Percentiles rank a stretch among this genome's conserved stretches.
These are phyloP conservation scores for Peromyscus polionotus DNA, from an alignment of 2,113 vertebrate species.

Conservation along the genomic window DNA sequence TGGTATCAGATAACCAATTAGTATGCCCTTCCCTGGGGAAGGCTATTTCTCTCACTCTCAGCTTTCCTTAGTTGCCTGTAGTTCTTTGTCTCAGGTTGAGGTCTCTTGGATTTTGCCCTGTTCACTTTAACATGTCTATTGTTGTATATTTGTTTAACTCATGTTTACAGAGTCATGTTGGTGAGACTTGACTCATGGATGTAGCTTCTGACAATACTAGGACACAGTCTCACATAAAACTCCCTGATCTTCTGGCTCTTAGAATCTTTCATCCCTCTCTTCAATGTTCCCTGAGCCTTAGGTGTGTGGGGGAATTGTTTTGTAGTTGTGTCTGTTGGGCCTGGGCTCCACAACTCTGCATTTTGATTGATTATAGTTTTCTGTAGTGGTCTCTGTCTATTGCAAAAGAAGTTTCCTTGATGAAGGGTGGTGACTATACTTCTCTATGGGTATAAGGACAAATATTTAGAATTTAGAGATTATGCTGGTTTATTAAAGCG, in stretches of 20 bases:
- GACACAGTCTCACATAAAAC: neutral
- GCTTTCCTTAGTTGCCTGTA: neutral
- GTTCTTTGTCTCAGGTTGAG: neutral
- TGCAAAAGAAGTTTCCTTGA: neutral
- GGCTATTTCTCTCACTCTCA: neutral
- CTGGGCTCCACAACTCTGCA: neutral
- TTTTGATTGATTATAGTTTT: neutral
- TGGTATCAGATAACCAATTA: neutral
- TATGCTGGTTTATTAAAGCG: neutral
- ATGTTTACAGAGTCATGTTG: neutral
- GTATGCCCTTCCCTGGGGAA: neutral
- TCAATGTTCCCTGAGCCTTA: neutral
- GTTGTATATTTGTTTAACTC: neutral
- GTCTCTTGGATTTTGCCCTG: neutral
- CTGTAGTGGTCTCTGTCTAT: neutral
- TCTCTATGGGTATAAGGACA: neutral
- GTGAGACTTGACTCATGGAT: neutral
- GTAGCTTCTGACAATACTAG: neutral
- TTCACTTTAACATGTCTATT: neutral
- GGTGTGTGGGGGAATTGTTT: neutral
- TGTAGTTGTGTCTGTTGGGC: no score
- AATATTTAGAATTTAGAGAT: neutral
- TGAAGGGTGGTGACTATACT: neutral
- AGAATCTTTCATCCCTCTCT: neutral
- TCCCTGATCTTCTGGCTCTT: neutral